Evolutionary conservation across 2,888 invertebrate species (phyloP).

Genomic region (Trilocha varians): DNA sequence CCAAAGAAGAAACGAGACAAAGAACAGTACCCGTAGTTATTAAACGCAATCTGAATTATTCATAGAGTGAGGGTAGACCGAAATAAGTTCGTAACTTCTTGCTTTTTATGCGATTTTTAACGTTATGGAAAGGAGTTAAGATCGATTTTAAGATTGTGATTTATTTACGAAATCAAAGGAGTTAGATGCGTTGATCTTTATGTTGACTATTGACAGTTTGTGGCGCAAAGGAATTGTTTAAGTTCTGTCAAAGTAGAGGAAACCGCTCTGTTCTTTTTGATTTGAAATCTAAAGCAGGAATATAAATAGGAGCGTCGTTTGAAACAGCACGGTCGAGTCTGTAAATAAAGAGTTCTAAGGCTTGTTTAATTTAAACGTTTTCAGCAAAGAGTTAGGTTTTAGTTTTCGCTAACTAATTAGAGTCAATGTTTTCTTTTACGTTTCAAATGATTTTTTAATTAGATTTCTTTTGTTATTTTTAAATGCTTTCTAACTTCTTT

Average conservation of each 20-base stretch:
- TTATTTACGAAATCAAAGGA: constrained; percentile 34
- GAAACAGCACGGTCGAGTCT: neutral
- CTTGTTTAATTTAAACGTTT: neutral
- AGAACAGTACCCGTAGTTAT: constrained; percentile 44
- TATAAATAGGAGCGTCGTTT: neutral
- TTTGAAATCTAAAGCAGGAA: neutral
- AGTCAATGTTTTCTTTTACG: neutral
- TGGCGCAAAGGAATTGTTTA: constrained; percentile 4
- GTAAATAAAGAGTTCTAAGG: neutral
- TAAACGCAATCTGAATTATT: constrained; percentile 67
- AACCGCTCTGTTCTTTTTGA: constrained; percentile 4
- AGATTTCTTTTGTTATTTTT: neutral
- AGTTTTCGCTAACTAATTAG: too few relatives aligned
- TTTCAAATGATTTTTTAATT: neutral
- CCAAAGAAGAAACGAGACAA: constrained; percentile 4
- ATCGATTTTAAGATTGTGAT: constrained; percentile 8
- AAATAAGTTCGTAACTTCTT: constrained; percentile 29
- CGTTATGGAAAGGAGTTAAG: constrained; percentile 32
- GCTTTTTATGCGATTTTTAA: constrained; percentile 11
- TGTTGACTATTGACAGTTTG: constrained; percentile 29
- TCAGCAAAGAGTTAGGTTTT: neutral
- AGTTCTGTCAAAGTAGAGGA: constrained; percentile 4
- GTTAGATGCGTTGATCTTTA: constrained; percentile 37
- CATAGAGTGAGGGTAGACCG: constrained; percentile 58
- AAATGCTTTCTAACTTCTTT: too few relatives aligned